Base-by-base conservation (phyloP, 2,888 invertebrate genomes). In the Drosophila neotestacea region DNA sequence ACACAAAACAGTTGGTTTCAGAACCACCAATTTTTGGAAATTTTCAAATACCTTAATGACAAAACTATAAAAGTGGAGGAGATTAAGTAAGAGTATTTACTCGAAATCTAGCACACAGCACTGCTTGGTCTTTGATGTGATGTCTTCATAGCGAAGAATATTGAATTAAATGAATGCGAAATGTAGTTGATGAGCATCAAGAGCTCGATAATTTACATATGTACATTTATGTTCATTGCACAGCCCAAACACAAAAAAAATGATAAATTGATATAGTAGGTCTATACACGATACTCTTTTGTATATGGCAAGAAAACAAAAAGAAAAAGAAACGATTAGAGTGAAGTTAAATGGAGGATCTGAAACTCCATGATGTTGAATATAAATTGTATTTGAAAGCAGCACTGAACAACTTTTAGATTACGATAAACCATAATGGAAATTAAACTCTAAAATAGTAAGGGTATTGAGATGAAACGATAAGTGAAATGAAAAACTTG, bases 11-110 rank as follows among this genome's bases (percentile, higher is more conserved):
- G 90, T 87, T 90, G 87, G 87, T 87, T 87, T 87, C 87, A 87
- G 52, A 81, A 85, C 87, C 87, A 87, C 87, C 87, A 87, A 87
- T 87, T 87, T 86, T 89, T 89, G 74, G 83, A 84, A 52, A 86
- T 70, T 88, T 88, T 84, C 82, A 70, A 69, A 56, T 59, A 61
- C 22, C 22, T 22, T 22, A 71, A 51, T 13, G 32, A 66, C n/a
- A 64, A 63, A 59, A 61, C 34, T 47, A 64, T 64, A 63, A 61
- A 52, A 64, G 58, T 51, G 16, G 4, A 56, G 16, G 4, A 56
- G 34, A 59, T 60, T 60, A 34, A 38, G 36, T 44, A 71, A 32
- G 28, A 38, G 41, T 44, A 71, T 42, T 58, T 34, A 10, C 13
- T 22, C 22, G 3, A 22, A 55, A 62, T 44, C 50, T 78, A 82